A percentile compares a stretch with the other conserved stretches of the same genome.
Evolutionary conservation across 2,113 vertebrate genomes (phyloP).

Genomic region (Typhlomys cinereus): DNA sequence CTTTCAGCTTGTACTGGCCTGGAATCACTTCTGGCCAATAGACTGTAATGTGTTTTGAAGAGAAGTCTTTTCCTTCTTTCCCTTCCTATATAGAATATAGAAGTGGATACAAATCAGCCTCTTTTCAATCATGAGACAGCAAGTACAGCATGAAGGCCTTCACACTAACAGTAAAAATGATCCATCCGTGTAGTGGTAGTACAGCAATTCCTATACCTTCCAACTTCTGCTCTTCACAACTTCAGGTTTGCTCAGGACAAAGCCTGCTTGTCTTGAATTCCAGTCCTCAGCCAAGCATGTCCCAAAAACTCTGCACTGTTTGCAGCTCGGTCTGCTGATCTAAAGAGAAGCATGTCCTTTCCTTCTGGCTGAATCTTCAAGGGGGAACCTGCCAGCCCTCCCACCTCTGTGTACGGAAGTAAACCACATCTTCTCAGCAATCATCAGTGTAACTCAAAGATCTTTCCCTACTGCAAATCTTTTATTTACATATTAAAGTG

Average conservation of each 20-base stretch:
- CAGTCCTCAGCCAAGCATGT: background rate
- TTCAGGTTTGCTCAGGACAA: background rate
- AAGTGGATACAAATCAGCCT: background rate
- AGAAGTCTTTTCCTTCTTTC: background rate
- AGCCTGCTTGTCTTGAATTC: background rate
- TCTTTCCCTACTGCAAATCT: constrained; percentile 68
- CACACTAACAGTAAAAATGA: background rate
- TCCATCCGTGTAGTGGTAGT: background rate
- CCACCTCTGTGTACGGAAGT: background rate
- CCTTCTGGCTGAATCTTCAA: constrained; percentile 29
- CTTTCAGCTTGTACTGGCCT: background rate
- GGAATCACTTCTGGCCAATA: background rate
- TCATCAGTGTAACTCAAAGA: constrained; percentile 74
- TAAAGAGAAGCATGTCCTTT: constrained; percentile 48
- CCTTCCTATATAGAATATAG: background rate
- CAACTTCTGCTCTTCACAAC: background rate
- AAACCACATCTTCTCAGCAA: constrained; percentile 70
- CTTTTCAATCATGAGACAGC: background rate
- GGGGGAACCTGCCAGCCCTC: constrained; percentile 64
- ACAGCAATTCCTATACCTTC: too few relatives aligned
- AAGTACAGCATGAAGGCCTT: background rate
- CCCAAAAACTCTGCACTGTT: background rate
- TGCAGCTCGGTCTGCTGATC: background rate
- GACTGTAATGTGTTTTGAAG: background rate
- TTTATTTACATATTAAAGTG: constrained; percentile 84